These are phyloP conservation scores for Odontesthes bonariensis DNA, from an alignment of 2,113 vertebrate species.

Conservation along the genomic window DNA sequence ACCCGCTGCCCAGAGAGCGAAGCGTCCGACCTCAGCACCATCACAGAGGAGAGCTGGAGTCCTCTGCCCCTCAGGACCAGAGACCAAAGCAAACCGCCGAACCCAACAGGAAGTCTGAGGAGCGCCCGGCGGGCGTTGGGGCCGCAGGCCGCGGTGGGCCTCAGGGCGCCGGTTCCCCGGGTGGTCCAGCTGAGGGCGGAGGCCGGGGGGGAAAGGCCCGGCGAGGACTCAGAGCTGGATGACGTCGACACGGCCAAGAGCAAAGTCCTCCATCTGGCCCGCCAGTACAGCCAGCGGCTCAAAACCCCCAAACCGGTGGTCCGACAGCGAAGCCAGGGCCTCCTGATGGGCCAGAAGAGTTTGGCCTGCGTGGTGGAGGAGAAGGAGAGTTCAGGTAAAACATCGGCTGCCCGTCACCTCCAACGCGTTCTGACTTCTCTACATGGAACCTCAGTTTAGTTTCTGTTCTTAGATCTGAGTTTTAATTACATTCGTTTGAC, in stretches of 20 bases:
- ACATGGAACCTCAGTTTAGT: too few relatives aligned
- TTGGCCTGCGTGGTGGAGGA: slow-evolving; percentile 74
- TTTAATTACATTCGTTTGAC: too few relatives aligned
- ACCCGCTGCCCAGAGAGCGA: slow-evolving; percentile 16
- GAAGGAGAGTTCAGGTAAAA: slow-evolving; percentile 61
- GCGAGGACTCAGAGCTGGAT: slow-evolving; percentile 7
- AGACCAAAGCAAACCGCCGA: background rate
- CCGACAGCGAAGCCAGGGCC: slow-evolving; percentile 26
- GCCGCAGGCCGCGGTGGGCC: slow-evolving; percentile 30
- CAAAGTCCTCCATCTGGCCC: slow-evolving; percentile 90
- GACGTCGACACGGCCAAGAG: slow-evolving; percentile 70
- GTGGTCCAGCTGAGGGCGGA: slow-evolving; percentile 70
- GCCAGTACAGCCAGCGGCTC: slow-evolving; percentile 91
- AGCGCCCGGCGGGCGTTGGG: slow-evolving; percentile 39
- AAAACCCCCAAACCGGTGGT: slow-evolving; percentile 72
- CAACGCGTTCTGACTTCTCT: background rate
- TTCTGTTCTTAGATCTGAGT: too few relatives aligned
- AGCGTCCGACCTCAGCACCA: slow-evolving; percentile 75
- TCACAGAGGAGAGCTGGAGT: slow-evolving; percentile 70
- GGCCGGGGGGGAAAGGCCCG: slow-evolving; percentile 55
- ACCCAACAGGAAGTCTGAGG: slow-evolving; percentile 47
- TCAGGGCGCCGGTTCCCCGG: slow-evolving; percentile 53
- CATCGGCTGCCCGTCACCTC: background rate
- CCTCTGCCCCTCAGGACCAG: slow-evolving; percentile 57
- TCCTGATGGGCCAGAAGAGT: slow-evolving; percentile 32